Conservation (phyloP, 2,888 invertebrate species). For the Hyposoter dolosus region DNA sequence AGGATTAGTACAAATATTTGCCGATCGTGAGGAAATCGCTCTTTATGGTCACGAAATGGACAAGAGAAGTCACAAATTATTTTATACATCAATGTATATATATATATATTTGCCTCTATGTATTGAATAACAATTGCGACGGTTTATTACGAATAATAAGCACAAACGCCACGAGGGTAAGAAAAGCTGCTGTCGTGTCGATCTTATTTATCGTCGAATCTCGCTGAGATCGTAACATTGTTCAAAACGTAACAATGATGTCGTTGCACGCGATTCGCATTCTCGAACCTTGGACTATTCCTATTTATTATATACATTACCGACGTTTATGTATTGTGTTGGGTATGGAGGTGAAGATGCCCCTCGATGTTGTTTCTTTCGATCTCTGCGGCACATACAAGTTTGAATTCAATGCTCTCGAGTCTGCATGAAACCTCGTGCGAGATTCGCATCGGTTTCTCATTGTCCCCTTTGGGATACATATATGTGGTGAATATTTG, state of each 20-base stretch:
- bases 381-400: conserved; percentile 21
- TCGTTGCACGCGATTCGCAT: conserved; percentile 28
- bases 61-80: conserved; percentile 34
- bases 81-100: conserved; percentile 15
- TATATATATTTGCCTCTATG: background rate
- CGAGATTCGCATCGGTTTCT: conserved; percentile 55
- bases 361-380: conserved; percentile 40
- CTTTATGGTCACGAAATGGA: conserved; percentile 50
- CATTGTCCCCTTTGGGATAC: conserved; percentile 26
- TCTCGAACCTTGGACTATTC: conserved; percentile 12
- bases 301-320: background rate
- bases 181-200: conserved; percentile 5
- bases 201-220: conserved; percentile 27
- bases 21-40: conserved; percentile 56
- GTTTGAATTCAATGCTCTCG: conserved; percentile 38
- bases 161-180: background rate
- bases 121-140: conserved; percentile 29
- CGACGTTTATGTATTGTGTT: background rate
- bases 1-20: conserved; percentile 61
- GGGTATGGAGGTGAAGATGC: conserved; percentile 26
- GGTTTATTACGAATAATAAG: conserved; percentile 54
- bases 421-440: background rate
- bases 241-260: conserved; percentile 35
- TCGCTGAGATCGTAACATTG: conserved; percentile 27
- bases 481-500: conserved; percentile 19